Base-by-base conservation (phyloP, 2,888 invertebrate species). In the Mythimna albipuncta region DNA sequence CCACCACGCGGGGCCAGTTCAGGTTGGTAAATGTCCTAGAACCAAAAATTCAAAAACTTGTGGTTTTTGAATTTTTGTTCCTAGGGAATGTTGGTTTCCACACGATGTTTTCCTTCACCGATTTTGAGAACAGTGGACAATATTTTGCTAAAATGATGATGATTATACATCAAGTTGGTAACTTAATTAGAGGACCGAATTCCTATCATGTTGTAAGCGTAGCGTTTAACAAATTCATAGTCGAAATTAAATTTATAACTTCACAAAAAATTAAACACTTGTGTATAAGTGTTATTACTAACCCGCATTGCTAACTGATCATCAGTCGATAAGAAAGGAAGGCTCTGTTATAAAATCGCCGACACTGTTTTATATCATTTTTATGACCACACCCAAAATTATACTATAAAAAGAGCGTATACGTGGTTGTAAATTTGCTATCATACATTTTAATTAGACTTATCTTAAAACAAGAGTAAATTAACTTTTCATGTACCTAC, bases 321-420 rank as follows among this genome's bases (percentile, higher is more conserved):
- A 85, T 85, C 80, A 83, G 72, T 72, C 77, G 91, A 91, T 91
- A 88, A 86, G 75, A 72, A 81, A 87, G 79, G 72, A 75, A 82
- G 70, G 72, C 77, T 84, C 84, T 88, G 85, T 89, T 88, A 89
- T 90, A 89, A 89, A 77, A 88, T 88, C 79, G 87, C 88, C 85
- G 87, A 87, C 89, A 87, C 76, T 82, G 84, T 87, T 89, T 85
- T 86, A 86, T 85, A 81, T 79, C 69, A 79, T 78, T 83, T 87
- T 87, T 86, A 78, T 79, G 77, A 74, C 77, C 85, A 69, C 75
- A 77, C 79, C 85, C 83, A 78, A 80, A 89, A 86, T 75, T 62
- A 79, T 67, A 54, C 50, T 81, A 77, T 74, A 81, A 81, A 84
- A 83, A 83, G 69, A 77, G 47, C 77, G 67, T 69, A 83, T 75